Evolutionary conservation across 35 echinoderm and acorn worm species (phyloP), one percentile per base, ranked within the genome.

Genomic region (Strongylocentrotus purpuratus): DNA sequence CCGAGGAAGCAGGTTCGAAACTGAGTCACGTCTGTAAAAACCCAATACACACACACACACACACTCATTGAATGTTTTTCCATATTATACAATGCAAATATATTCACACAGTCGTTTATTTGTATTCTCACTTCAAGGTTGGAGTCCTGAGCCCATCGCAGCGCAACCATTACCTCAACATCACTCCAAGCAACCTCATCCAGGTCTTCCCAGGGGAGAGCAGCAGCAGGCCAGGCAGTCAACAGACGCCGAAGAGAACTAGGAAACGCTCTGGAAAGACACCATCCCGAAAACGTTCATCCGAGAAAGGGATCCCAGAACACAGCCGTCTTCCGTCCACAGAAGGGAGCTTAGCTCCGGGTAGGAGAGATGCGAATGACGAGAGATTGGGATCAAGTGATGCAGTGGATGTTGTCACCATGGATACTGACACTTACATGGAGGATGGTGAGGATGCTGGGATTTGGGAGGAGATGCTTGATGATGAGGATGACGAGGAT

Each of bases 111-210:
- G 20, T 78, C 18, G 0, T 28, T 70, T 70, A 6, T 89, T 33
- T 89, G 20, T 89, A 89, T 33, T 89, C 32, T 45, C n/a, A 89
- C 33, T 13, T 15, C n/a, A 52, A 99, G 98, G 98, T 99, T 94
- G 97, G 98, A 85, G 98, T 99, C 22, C 92, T 99, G 61, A 99
- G 98, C 48, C 98, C 98, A 9, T 97, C 98, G 22, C 95, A 98
- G 22, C 96, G 98, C 32, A 99, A 99, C 86, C 98, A 99, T 94
- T 99, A 99, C 61, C 97, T 99, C 5, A 99, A 99, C 94, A 97
- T 99, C 31, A 99, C 98, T 8, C 97, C 90, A 13, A 97, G 95
- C 71, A 99, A 99, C 35, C 94, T 99, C n/a, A 91, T 99, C 32
- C 98, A 99, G 45, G 94, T 99, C 18, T 99, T 95, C 47, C 95